Evolutionary conservation across 2,113 vertebrate species (phyloP), one percentile per base, ranked within the genome.

Genomic region (Gallinago paraguaiae): DNA sequence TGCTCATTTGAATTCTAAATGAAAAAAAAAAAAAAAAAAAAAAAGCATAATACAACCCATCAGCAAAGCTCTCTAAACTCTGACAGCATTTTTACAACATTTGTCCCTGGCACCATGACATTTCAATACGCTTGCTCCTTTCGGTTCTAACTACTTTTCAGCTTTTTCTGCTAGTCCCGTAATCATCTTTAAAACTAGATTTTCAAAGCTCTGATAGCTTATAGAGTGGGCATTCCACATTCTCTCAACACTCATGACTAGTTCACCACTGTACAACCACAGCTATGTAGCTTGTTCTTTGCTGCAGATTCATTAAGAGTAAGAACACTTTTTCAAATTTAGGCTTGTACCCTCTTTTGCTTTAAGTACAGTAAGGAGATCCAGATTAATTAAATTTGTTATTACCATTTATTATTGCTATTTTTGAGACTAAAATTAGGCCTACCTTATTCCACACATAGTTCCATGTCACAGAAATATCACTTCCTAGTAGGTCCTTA

Each of bases 381-480:
- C 5, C 27, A 68, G 15, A 56, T 76, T 5, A 16, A 4, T 79
- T 30, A 60, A 68, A 79, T 14, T 19, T 90, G 10, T 46, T 82
- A 78, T 9, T 71, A 9, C 3, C 6, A 37, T n/a, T 86, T 76
- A 61, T 69, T 57, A 77, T 27, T 70, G 35, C 6, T 84, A 64
- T 82, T 48, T 72, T 84, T 1, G 11, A 28, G 6, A 80, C 28
- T 43, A 80, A 93, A 50, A 85, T 72, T 12, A 87, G 33, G 84
- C 96, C 46, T 76, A 98, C 99, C 98, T 99, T 99, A 95, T 97
- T 98, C 98, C 98, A 98, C 33, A 95, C 98, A 48, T 98, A 99
- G n/a, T 98, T 92, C 93, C 98, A 97, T 61, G 96, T 98, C 75
- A 99, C 98, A 72, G 95, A 95, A 96, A 97, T 98, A 78, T 90